A percentile compares a stretch with the other conserved stretches of the same genome.
These are phyloP conservation scores for Hyphantria cunea DNA, from an alignment of 1,140 invertebrate genomes.

Conservation along the genomic window DNA sequence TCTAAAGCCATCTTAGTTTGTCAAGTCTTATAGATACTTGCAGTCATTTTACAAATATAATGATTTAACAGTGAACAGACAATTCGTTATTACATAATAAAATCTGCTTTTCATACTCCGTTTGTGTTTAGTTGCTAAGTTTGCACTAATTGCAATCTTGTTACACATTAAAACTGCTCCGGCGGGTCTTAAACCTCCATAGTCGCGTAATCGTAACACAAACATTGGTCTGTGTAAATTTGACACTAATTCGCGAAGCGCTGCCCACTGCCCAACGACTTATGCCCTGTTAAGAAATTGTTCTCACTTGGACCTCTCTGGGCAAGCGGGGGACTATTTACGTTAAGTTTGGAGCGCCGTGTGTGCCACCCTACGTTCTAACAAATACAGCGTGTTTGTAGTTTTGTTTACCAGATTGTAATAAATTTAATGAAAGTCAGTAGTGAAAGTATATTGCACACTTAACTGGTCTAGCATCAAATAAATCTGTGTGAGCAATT, in stretches of 20 bases:
- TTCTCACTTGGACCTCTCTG: slow-evolving; percentile 55
- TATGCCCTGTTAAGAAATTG: slow-evolving; percentile 77
- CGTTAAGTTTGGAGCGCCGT: slow-evolving; percentile 68
- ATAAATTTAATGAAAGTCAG: no score
- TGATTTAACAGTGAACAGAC: no score
- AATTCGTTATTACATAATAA: no score
- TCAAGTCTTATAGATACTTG: no score
- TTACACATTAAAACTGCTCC: slow-evolving; percentile 8
- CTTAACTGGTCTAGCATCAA: neutral
- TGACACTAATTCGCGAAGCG: slow-evolving; percentile 61
- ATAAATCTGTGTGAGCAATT: no score
- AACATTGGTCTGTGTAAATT: slow-evolving; percentile 39
- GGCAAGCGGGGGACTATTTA: slow-evolving; percentile 53
- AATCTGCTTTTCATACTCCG: no score
- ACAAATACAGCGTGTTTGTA: slow-evolving; percentile 52
- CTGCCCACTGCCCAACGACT: slow-evolving; percentile 55
- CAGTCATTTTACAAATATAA: no score
- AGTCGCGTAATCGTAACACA: slow-evolving; percentile 1
- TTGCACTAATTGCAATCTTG: neutral
- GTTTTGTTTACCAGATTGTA: neutral
- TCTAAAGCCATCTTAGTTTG: no score
- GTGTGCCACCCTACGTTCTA: slow-evolving; percentile 56
- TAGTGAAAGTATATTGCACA: neutral
- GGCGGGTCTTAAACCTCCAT: neutral
- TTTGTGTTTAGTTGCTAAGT: neutral